phyloP scores from a whole-genome alignment of 1,140 invertebrate genomes.

The Bombus polaris region DNA sequence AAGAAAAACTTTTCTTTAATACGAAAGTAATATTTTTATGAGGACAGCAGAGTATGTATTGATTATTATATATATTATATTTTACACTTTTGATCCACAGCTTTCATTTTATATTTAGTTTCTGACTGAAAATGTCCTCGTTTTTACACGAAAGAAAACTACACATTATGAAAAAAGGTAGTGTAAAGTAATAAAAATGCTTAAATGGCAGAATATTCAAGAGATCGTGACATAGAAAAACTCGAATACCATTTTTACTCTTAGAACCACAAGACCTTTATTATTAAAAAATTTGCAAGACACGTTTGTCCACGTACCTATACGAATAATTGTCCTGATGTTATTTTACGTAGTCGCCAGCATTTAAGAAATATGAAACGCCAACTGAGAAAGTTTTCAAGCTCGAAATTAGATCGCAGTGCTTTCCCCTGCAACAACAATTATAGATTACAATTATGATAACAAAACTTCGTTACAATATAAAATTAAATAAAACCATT shows the following conservation, averaged over 20 bases:
- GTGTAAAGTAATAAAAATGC: neutral
- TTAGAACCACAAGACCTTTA: neutral
- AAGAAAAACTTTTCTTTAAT: no score
- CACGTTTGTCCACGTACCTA: neutral
- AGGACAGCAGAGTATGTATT: no score
- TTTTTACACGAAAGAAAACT: neutral
- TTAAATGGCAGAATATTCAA: neutral
- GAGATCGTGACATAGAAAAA: neutral
- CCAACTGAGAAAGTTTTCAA: neutral
- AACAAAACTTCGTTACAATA: neutral
- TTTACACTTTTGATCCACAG: no score
- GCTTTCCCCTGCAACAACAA: neutral
- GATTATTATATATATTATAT: no score
- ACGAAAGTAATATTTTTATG: no score
- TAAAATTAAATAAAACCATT: neutral
- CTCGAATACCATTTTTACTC: neutral
- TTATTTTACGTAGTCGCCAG: neutral
- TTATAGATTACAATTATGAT: neutral
- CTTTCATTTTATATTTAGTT: no score
- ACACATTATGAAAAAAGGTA: neutral
- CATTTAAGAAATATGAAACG: neutral
- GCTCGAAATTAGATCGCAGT: neutral
- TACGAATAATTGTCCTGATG: neutral
- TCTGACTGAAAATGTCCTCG: no score
- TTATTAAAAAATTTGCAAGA: slow-evolving; percentile 6